Evolutionary conservation across 2,113 vertebrate species (phyloP).

Genomic region (Xiphias gladius): DNA sequence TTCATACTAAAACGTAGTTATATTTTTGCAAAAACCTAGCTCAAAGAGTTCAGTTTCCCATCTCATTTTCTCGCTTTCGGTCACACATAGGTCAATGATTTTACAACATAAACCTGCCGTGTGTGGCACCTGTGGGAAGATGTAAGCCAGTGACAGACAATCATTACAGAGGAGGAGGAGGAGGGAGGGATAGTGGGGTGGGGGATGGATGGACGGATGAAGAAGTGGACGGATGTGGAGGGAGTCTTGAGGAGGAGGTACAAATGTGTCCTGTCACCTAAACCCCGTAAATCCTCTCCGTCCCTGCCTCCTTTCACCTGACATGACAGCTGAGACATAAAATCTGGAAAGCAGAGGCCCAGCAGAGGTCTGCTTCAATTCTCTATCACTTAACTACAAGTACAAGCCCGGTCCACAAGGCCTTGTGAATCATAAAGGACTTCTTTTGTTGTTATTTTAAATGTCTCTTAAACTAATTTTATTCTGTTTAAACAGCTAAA

Average conservation of each 20-base stretch:
- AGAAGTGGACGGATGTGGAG: slow-evolving; percentile 15
- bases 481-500: not conserved
- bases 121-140: slow-evolving; percentile 50
- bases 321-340: slow-evolving; percentile 20
- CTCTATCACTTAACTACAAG: not conserved
- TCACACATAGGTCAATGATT: not conserved
- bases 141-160: slow-evolving; percentile 39
- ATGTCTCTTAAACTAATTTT: not conserved
- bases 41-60: not conserved
- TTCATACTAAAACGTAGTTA: not conserved
- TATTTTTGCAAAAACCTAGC: not conserved
- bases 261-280: slow-evolving; percentile 26
- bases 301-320: slow-evolving; percentile 14
- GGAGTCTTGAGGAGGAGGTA: not conserved
- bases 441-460: not conserved
- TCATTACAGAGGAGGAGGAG: not conserved
- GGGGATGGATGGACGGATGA: not conserved
- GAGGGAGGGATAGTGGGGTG: not conserved
- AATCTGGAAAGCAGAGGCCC: not conserved
- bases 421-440: too few relatives aligned
- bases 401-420: not conserved
- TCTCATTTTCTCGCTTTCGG: not conserved
- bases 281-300: slow-evolving; percentile 36
- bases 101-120: slow-evolving; percentile 16
- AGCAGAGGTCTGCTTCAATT: not conserved